Evolutionary conservation across 1,140 invertebrate species (phyloP), one percentile per base, ranked within the genome.

Genomic region (Araneus ventricosus): DNA sequence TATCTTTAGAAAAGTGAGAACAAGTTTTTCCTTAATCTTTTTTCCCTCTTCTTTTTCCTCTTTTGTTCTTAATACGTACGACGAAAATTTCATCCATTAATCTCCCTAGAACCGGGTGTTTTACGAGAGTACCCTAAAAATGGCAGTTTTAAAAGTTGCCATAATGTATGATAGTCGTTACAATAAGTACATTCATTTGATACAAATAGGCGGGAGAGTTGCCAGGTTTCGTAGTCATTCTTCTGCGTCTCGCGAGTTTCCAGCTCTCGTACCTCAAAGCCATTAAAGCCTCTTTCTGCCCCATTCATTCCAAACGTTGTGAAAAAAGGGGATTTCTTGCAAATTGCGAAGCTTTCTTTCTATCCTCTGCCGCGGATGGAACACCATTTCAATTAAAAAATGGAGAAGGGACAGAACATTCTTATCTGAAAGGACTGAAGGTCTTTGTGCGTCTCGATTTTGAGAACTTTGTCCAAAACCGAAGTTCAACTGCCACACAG

Each of bases 121-220:
- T 93, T 89, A 88, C 59, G 87, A 84, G 79, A 82, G 75, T 59
- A 85, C 87, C 87, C 92, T 89, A 93, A 93, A 93, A 93, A 93
- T 93, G 92, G 92, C 92, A 93, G 92, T 89, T 93, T 93, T 93
- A 93, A 93, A 93, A 93, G 86, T 93, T 93, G 70, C 82, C 91
- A 75, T 93, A 93, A 93, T 88, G 86, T 93, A 93, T 93, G 92
- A 88, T 52, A 85, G 92, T 89, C 92, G 92, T 93, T 93, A 93
- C 92, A 93, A 93, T 93, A 93, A 93, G 92, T 93, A 93, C 92
- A 93, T 93, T 88, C 92, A 93, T 88, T 93, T 93, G 92, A 93
- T 93, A 93, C 92, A 93, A 93, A 93, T 93, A 93, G 92, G 92
- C 92, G 92, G 92, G 92, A 93, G 86, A 84, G 92, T 93, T 93